These are phyloP conservation scores for Hippocampus zosterae DNA, from an alignment of 2,113 vertebrate species.

Conservation along the genomic window DNA sequence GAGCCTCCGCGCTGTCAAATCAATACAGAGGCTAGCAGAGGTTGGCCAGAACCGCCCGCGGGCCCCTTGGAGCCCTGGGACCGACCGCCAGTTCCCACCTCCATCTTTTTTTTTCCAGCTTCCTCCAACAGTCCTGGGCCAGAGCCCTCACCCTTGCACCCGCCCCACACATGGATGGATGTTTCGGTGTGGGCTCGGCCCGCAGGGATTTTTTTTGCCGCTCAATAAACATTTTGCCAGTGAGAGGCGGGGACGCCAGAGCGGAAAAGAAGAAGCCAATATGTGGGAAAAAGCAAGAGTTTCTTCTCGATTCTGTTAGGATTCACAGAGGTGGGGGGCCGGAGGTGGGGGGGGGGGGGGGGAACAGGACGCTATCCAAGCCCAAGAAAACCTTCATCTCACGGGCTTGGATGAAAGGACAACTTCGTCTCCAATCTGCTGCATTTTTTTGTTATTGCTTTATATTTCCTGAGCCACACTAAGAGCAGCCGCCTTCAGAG, in stretches of 20 bases:
- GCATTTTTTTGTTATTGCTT: slow-evolving; percentile 56
- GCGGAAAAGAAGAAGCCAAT: slow-evolving; percentile 42
- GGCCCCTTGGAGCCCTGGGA: slow-evolving; percentile 69
- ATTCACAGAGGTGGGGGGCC: slow-evolving; percentile 44
- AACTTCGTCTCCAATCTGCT: slow-evolving; percentile 67
- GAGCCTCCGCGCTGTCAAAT: slow-evolving; percentile 71
- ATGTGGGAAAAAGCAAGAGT: background rate
- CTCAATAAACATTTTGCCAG: slow-evolving; percentile 75
- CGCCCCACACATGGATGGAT: slow-evolving; percentile 47
- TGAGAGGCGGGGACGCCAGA: slow-evolving; percentile 49
- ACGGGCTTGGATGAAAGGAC: slow-evolving; percentile 64
- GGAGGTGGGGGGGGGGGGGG: slow-evolving; percentile 25
- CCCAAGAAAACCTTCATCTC: slow-evolving; percentile 52
- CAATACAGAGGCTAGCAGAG: slow-evolving; percentile 76
- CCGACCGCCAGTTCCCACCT: slow-evolving; percentile 59
- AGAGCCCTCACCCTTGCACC: slow-evolving; percentile 56
- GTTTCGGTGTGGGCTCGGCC: slow-evolving; percentile 72
- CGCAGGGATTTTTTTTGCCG: slow-evolving; percentile 53
- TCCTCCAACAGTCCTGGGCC: slow-evolving; percentile 61
- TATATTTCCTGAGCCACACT: slow-evolving; percentile 58
- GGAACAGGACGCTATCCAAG: slow-evolving; percentile 32
- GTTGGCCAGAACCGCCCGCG: slow-evolving; percentile 72
- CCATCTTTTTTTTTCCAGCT: slow-evolving; percentile 54
- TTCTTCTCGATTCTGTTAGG: slow-evolving; percentile 49
- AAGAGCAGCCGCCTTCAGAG: slow-evolving; percentile 65